These are phyloP conservation scores for Caenorhabditis panamensis DNA, from an alignment of 2,888 invertebrate species.

Conservation along the genomic window DNA sequence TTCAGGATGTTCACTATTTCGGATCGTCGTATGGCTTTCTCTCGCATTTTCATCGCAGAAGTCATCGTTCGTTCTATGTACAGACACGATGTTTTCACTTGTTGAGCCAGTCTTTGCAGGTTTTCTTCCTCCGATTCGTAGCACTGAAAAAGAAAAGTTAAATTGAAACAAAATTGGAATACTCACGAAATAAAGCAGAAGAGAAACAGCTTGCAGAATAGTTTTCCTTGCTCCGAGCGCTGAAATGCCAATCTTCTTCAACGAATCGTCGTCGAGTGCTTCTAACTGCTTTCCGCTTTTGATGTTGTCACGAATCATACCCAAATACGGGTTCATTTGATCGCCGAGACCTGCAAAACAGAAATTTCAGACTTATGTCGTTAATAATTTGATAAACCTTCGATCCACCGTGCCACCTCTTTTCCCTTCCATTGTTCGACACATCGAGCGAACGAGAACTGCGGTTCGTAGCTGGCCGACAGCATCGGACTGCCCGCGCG, in stretches of 20 bases:
- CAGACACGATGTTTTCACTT: constrained; percentile 86
- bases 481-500: constrained; percentile 61
- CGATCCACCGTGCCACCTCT: constrained; percentile 71
- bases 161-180: neutral
- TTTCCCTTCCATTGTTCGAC: constrained; percentile 68
- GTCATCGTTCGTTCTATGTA: constrained; percentile 55
- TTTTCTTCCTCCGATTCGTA: constrained; percentile 94
- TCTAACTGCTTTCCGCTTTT: constrained; percentile 87
- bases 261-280: constrained; percentile 90
- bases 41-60: constrained; percentile 57
- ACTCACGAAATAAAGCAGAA: constrained; percentile 87
- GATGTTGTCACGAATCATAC: constrained; percentile 64
- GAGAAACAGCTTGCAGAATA: constrained; percentile 92
- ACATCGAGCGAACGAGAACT: constrained; percentile 56
- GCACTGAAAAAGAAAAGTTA: constrained; percentile 85
- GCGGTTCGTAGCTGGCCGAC: constrained; percentile 55
- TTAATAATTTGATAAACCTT: constrained; percentile 49
- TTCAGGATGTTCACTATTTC: constrained; percentile 69
- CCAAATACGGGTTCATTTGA: constrained; percentile 67
- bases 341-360: constrained; percentile 64
- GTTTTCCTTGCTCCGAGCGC: constrained; percentile 95
- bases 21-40: constrained; percentile 58
- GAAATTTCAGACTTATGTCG: neutral
- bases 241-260: constrained; percentile 90
- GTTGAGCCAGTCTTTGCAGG: constrained; percentile 90